phyloP scores from a whole-genome alignment of 2,888 invertebrate species.

The Dinocampus coccinellae region DNA sequence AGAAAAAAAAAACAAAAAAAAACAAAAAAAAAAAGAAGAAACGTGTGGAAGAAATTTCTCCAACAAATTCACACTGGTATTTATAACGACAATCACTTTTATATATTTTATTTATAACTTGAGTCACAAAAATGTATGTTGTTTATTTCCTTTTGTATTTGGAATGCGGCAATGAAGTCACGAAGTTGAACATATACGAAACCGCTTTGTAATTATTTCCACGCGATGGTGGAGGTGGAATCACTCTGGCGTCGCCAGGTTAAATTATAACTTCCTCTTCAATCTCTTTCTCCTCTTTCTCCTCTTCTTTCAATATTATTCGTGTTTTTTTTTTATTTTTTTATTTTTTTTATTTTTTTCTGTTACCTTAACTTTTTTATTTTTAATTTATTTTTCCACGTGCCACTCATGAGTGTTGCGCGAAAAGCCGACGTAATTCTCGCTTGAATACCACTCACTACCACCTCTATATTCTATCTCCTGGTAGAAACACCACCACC shows the following conservation, averaged over 20 bases:
- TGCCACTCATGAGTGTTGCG: neutral
- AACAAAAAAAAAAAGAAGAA: no score
- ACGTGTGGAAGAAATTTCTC: no score
- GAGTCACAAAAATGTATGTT: neutral
- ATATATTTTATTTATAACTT: neutral
- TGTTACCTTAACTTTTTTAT: neutral
- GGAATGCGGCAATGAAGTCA: slow-evolving; percentile 39
- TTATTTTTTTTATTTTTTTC: slow-evolving; percentile 4
- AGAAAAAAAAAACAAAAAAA: slow-evolving; percentile 4
- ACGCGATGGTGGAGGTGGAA: slow-evolving; percentile 13
- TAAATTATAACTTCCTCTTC: slow-evolving; percentile 47
- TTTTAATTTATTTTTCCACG: slow-evolving; percentile 6
- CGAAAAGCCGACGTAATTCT: neutral
- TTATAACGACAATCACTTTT: slow-evolving; percentile 12
- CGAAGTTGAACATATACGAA: slow-evolving; percentile 38
- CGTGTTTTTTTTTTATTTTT: slow-evolving; percentile 18
- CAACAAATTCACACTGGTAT: neutral
- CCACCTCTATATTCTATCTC: neutral
- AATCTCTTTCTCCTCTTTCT: slow-evolving; percentile 2
- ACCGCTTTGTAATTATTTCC: slow-evolving; percentile 49
- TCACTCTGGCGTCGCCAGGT: slow-evolving; percentile 26
- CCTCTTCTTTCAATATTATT: slow-evolving; percentile 14
- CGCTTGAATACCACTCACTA: neutral
- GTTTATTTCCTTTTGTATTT: slow-evolving; percentile 8
- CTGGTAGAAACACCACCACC: neutral